Base-by-base conservation (phyloP, 2,113 vertebrate genomes). In the Gorilla gorilla region DNA sequence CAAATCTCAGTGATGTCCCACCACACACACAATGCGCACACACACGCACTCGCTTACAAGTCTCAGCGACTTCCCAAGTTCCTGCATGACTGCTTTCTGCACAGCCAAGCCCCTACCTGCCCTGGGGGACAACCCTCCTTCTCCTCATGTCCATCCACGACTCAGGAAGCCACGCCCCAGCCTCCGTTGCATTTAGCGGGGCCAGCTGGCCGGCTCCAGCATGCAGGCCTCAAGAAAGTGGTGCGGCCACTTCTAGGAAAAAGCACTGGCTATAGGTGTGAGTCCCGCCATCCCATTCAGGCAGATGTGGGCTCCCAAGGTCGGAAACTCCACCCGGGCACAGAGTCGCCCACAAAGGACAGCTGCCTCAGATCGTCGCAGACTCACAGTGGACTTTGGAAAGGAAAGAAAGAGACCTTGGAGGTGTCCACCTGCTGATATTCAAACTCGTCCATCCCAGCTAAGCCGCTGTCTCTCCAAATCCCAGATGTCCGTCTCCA, bases 201-300 rank as follows among this genome's bases (percentile, higher is more conserved):
- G 72, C 38, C 38, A 43, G 72, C 5, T 25, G 78, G 25, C 8
- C 8, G 4, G 8, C 17, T 32, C 70, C 68, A 10, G 35, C 1
- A 2, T 43, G 38, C 22, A 27, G 12, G 23, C 22, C 13, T 38
- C 12, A 6, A 22, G 48, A 32, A 22, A n/a, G 78, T 0, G 5
- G 9, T 7, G 75, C 12, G 30, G 78, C 6, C 2, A 27, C 48
- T 3, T 11, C 78, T 14, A 80, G 32, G 76, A 32, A 16, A 4
- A 35, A 35, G 2, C 68, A n/a, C 4, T n/a, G 35, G 17, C 35
- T 70, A 8, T 8, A n/a, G 17, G 35, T 3, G 35, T 20, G 18
- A 70, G 17, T 4, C 57, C 66, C 35, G 0, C 68, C 4, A 0
- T n/a, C 0, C 18, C 20, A n/a, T n/a, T n/a, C 7, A 70, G 35